Percentiles rank a stretch among this genome's conserved stretches.
These are phyloP conservation scores for Ooceraea biroi DNA, from an alignment of 1,140 invertebrate genomes.

Conservation along the genomic window DNA sequence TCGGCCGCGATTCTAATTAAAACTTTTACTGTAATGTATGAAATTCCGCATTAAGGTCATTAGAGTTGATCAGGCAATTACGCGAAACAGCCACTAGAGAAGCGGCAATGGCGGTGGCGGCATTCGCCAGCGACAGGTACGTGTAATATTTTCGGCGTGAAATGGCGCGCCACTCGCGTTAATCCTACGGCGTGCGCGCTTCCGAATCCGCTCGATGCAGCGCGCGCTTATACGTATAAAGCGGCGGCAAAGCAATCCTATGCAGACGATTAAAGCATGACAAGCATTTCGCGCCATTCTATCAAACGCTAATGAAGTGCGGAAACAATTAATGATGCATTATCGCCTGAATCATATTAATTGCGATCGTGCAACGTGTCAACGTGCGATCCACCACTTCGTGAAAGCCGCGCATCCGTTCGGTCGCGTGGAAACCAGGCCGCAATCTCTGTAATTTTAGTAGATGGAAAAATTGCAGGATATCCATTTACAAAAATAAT, in stretches of 20 bases:
- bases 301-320: constrained; percentile 51
- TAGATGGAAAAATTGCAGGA: not conserved
- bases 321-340: constrained; percentile 58
- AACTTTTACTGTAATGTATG: constrained; percentile 54
- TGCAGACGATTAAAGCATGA: constrained; percentile 43
- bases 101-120: constrained; percentile 18
- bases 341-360: constrained; percentile 55
- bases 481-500: not conserved
- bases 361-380: constrained; percentile 2
- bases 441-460: not conserved
- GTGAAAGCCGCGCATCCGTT: not conserved
- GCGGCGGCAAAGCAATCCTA: no score
- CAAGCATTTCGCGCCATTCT: constrained; percentile 37
- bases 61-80: constrained; percentile 61
- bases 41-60: constrained; percentile 63
- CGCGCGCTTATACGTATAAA: not conserved
- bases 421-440: not conserved
- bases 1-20: constrained; percentile 50
- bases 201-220: not conserved
- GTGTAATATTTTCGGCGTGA: constrained; percentile 60
- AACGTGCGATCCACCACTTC: not conserved
- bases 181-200: not conserved
- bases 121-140: constrained; percentile 30
- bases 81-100: constrained; percentile 53
- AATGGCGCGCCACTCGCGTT: constrained; percentile 40